A percentile compares a stretch with the other conserved stretches of the same genome.
phyloP scores from a whole-genome alignment of 1,140 invertebrate genomes.

The Dendroctonus ponderosae region DNA sequence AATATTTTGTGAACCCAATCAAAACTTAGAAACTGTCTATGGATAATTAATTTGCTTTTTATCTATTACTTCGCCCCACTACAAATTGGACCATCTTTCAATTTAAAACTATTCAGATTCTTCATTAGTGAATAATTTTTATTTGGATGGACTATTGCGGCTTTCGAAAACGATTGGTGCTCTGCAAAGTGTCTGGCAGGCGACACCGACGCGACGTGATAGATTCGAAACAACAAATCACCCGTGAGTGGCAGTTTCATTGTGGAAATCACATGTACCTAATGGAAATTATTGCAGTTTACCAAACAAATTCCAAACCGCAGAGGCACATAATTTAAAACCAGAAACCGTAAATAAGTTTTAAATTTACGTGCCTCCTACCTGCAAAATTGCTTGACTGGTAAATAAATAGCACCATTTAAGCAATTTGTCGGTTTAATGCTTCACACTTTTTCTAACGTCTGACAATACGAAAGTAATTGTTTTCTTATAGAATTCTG shows the following conservation, averaged over 20 bases:
- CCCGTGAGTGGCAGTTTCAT: conserved; percentile 27
- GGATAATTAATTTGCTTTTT: too few species aligned
- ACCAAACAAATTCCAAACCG: conserved; percentile 21
- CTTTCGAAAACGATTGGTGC: conserved; percentile 16
- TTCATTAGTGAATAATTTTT: too few species aligned
- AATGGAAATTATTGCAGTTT: conserved; percentile 28
- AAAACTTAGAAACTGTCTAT: too few species aligned
- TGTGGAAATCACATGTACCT: conserved; percentile 27
- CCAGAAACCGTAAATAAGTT: conserved; percentile 25
- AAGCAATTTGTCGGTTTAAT: neutral
- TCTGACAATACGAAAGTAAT: too few species aligned
- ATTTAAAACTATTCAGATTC: too few species aligned
- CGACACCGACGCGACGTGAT: conserved; percentile 18
- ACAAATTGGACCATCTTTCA: too few species aligned
- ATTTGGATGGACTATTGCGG: neutral
- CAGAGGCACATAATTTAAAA: conserved; percentile 23
- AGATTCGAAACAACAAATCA: conserved; percentile 28
- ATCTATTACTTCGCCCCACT: too few species aligned
- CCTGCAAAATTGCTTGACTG: conserved; percentile 17
- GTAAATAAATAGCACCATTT: conserved; percentile 14
- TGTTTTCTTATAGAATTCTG: too few species aligned
- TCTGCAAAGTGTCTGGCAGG: conserved; percentile 20
- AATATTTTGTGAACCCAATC: too few species aligned
- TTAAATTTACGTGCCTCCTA: conserved; percentile 22
- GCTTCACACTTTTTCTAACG: neutral